A percentile compares a stretch with the other conserved stretches of the same genome.
phyloP scores from a whole-genome alignment of 2,113 vertebrate genomes.

The Datnioides undecimradiatus region DNA sequence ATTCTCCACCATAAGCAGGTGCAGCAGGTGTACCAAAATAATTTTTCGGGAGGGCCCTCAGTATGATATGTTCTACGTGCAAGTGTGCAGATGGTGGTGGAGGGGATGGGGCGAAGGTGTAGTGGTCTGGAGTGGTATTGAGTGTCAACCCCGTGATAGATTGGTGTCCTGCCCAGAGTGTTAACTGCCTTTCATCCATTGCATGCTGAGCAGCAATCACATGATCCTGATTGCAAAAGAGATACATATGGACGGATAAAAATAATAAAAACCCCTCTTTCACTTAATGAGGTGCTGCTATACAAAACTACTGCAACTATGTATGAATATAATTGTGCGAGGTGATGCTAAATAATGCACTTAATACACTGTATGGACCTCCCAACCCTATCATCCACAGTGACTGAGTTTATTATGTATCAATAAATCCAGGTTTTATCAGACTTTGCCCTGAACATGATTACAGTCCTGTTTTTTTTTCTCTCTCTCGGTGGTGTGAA shows the following conservation, averaged over 20 bases:
- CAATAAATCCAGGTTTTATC: constrained; percentile 11
- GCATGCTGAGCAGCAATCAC: constrained; percentile 25
- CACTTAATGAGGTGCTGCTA: background rate
- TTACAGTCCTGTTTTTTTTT: constrained; percentile 11
- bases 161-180: constrained; percentile 17
- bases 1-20: background rate
- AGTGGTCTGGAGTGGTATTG: constrained; percentile 8
- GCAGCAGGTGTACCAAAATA: constrained; percentile 18
- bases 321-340: background rate
- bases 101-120: background rate
- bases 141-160: constrained; percentile 13
- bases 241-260: constrained; percentile 20
- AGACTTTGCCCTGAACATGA: constrained; percentile 18
- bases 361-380: constrained; percentile 28
- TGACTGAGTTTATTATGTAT: background rate
- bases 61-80: background rate
- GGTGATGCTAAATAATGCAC: constrained; percentile 15
- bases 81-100: background rate
- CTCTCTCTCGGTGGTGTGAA: constrained; percentile 19
- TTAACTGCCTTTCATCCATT: constrained; percentile 44
- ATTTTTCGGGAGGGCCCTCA: background rate
- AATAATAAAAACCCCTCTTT: constrained; percentile 13
- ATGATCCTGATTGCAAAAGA: constrained; percentile 15
- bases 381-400: constrained; percentile 26
- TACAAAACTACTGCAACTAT: constrained; percentile 7